Evolutionary conservation across 2,888 invertebrate genomes (phyloP).

Genomic region (Apotomis turbidana): DNA sequence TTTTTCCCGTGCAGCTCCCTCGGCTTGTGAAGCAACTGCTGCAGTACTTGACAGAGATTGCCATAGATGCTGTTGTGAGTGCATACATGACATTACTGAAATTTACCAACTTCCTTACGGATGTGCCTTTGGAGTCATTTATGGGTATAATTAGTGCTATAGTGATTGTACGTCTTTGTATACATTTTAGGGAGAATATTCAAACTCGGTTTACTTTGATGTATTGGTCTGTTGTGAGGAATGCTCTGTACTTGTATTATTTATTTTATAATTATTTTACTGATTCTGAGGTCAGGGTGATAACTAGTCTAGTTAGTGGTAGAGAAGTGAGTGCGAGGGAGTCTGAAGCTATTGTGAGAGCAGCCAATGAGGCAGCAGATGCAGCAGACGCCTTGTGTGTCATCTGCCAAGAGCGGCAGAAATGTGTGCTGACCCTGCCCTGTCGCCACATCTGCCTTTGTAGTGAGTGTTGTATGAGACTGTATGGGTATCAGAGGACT

Average conservation of each 20-base stretch:
- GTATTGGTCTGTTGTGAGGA: constrained; percentile 70
- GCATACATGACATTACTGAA: constrained; percentile 67
- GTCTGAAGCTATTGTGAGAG: constrained; percentile 46
- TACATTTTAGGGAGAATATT: constrained; percentile 67
- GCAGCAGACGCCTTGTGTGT: constrained; percentile 76
- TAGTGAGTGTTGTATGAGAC: constrained; percentile 75
- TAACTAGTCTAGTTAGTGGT: constrained; percentile 64
- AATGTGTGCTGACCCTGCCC: constrained; percentile 82
- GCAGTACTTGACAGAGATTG: constrained; percentile 52
- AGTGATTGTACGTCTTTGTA: constrained; percentile 64
- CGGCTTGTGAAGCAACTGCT: constrained; percentile 58
- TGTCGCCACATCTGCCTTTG: constrained; percentile 84
- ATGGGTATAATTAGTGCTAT: constrained; percentile 71
- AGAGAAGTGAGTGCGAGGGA: constrained; percentile 58
- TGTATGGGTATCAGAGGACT: constrained; percentile 77
- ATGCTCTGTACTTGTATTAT: constrained; percentile 70
- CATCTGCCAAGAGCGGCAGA: constrained; percentile 82
- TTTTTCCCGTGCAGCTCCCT: constrained; percentile 73
- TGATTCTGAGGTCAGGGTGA: constrained; percentile 70
- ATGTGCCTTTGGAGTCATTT: constrained; percentile 78
- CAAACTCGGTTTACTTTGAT: constrained; percentile 52
- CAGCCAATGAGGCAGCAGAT: constrained; percentile 55
- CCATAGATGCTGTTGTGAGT: constrained; percentile 56
- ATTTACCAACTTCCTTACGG: constrained; percentile 74
- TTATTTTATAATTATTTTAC: constrained; percentile 69